Conservation (phyloP, 2,113 vertebrate genomes). For the Rana temporaria region DNA sequence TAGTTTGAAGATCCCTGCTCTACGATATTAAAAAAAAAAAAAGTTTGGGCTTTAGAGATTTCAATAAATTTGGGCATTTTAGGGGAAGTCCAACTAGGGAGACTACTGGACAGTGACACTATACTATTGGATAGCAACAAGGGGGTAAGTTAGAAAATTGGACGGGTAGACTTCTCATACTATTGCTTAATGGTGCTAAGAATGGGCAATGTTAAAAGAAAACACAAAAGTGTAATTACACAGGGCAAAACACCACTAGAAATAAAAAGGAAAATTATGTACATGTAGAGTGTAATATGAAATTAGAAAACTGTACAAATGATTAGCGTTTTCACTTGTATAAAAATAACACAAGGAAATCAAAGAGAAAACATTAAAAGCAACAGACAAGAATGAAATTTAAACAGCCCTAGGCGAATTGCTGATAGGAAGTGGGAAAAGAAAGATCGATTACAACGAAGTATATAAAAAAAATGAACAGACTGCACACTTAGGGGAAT, state of each 20-base stretch:
- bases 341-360: constrained; percentile 13
- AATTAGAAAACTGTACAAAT: background rate
- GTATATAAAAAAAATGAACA: background rate
- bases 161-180: constrained; percentile 4
- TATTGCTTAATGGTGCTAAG: constrained; percentile 27
- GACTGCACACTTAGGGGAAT: background rate
- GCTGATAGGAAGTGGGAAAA: background rate
- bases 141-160: background rate
- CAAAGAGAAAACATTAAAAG: background rate
- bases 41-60: no score
- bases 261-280: background rate
- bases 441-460: background rate
- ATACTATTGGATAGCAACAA: background rate
- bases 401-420: background rate
- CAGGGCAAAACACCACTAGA: background rate
- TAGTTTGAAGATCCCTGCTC: no score
- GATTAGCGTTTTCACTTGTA: constrained; percentile 10
- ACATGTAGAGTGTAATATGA: background rate
- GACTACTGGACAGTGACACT: background rate
- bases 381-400: background rate
- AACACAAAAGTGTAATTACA: background rate
- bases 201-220: background rate
- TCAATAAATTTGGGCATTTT: no score
- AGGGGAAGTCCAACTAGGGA: background rate
- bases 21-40: no score